Conservation (phyloP, 2,797 vertebrate genomes). For the Arctocebus calabarensis region DNA sequence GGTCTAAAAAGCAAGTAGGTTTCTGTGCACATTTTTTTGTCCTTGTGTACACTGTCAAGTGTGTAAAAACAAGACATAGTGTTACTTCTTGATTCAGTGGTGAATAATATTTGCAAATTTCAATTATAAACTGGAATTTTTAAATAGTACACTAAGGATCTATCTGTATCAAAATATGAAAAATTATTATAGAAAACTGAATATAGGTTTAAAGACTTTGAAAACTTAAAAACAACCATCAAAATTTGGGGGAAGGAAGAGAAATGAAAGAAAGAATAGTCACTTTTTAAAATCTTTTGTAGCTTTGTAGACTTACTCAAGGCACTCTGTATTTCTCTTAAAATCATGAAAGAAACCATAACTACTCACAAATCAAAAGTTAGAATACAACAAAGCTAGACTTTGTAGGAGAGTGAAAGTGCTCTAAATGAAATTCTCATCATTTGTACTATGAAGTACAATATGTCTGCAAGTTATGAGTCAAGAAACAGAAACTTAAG, state of each 20-base stretch:
- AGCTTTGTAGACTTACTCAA: background rate
- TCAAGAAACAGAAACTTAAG: background rate
- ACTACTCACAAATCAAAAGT: background rate
- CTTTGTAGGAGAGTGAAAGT: background rate
- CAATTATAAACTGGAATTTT: background rate
- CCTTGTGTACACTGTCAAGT: background rate
- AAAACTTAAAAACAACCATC: background rate
- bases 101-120: background rate
- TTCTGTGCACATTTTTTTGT: background rate
- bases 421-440: slow-evolving; percentile 45
- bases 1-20: background rate
- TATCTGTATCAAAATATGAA: background rate
- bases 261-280: background rate
- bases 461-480: background rate
- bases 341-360: background rate
- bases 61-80: background rate
- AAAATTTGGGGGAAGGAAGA: background rate
- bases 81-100: background rate
- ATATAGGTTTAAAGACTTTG: background rate
- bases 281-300: background rate
- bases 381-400: background rate
- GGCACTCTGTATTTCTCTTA: background rate
- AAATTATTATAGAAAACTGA: background rate
- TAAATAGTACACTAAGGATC: background rate
- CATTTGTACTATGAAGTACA: background rate